These are phyloP conservation scores for Naja naja DNA, from an alignment of 2,113 vertebrate species.

Conservation along the genomic window DNA sequence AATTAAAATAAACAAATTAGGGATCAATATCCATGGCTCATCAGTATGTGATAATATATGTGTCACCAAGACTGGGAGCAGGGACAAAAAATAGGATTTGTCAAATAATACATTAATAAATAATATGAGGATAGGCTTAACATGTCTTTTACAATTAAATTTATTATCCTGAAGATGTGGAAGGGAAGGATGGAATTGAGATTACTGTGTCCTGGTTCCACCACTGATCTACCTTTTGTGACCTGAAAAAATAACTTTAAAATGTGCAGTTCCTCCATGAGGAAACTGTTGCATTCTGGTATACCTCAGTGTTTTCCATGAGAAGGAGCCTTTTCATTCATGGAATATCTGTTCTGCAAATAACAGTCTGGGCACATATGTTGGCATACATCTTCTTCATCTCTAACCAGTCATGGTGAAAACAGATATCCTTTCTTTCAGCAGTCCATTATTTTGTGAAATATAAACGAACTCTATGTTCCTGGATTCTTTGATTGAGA, in stretches of 20 bases:
- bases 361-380: not conserved
- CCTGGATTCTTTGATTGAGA: not conserved
- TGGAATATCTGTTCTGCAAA: not conserved
- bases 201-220: not conserved
- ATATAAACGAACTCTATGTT: not conserved
- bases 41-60: not conserved
- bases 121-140: not conserved
- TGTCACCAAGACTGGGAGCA: not conserved
- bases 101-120: not conserved
- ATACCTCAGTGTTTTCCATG: not conserved
- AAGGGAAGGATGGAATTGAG: not conserved
- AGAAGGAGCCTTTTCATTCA: not conserved
- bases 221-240: not conserved
- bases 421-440: slow-evolving; percentile 8
- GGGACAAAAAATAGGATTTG: not conserved
- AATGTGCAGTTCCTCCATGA: not conserved
- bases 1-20: not conserved
- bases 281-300: not conserved
- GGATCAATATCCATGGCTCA: not conserved
- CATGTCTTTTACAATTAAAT: not conserved
- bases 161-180: not conserved
- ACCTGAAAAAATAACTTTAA: not conserved
- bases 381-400: not conserved
- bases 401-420: slow-evolving; percentile 42
- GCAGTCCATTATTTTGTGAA: not conserved